These are phyloP conservation scores for Caenorhabditis briggsae DNA, from an alignment of 1,140 invertebrate genomes.

Conservation along the genomic window DNA sequence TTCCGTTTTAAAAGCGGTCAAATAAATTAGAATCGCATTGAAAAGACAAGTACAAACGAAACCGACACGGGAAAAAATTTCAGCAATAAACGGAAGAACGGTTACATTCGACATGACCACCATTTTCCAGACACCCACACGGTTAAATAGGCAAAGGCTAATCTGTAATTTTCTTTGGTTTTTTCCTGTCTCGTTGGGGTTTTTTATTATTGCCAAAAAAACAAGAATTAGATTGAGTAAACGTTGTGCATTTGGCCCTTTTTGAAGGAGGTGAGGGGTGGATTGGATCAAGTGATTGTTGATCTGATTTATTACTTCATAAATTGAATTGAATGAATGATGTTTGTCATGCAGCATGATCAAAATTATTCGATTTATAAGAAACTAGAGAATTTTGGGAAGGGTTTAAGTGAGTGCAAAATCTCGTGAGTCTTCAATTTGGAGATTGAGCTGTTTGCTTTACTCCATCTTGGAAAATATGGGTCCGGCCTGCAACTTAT, in stretches of 20 bases:
- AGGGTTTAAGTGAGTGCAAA: too few relatives aligned
- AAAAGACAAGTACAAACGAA: slow-evolving; percentile 36
- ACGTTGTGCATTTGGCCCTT: neutral
- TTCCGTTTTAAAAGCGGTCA: slow-evolving; percentile 5
- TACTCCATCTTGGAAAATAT: too few relatives aligned
- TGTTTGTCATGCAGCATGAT: neutral
- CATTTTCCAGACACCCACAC: neutral
- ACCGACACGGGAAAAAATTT: slow-evolving; percentile 24
- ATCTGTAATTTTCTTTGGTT: slow-evolving; percentile 3
- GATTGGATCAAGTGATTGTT: slow-evolving; percentile 4
- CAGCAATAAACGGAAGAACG: slow-evolving; percentile 33
- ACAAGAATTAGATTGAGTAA: neutral
- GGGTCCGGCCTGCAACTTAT: too few relatives aligned
- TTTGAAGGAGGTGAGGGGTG: neutral
- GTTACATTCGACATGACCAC: neutral
- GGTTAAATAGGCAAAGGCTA: neutral
- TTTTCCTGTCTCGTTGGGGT: neutral
- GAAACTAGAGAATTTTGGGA: neutral
- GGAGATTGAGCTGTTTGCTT: too few relatives aligned
- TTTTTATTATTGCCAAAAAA: neutral
- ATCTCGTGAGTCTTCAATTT: too few relatives aligned
- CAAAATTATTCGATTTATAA: neutral
- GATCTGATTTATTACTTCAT: neutral
- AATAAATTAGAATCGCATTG: slow-evolving; percentile 9
- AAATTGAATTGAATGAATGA: neutral